These are phyloP conservation scores for Drosophila rufa DNA, from an alignment of 1,140 invertebrate species.

Conservation along the genomic window DNA sequence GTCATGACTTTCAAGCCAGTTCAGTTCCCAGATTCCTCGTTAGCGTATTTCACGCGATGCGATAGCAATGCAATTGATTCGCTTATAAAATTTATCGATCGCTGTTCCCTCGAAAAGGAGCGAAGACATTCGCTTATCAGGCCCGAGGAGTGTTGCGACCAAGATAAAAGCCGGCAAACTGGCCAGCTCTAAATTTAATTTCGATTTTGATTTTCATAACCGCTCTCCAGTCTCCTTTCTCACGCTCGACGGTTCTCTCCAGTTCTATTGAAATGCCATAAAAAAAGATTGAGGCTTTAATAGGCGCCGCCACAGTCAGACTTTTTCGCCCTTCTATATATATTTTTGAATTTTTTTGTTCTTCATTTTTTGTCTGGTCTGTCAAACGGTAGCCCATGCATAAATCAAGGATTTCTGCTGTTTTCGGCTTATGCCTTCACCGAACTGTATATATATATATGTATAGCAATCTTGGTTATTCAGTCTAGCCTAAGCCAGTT, in stretches of 20 bases:
- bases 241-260: slow-evolving; percentile 34
- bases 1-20: slow-evolving; percentile 32
- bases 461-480: slow-evolving; percentile 51
- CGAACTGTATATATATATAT: slow-evolving; percentile 36
- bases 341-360: slow-evolving; percentile 4
- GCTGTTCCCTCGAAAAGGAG: slow-evolving; percentile 51
- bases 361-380: slow-evolving; percentile 46
- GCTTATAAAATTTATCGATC: slow-evolving; percentile 84
- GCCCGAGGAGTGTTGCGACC: slow-evolving; percentile 47
- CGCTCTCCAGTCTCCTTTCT: slow-evolving; percentile 37
- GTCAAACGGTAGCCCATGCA: slow-evolving; percentile 80
- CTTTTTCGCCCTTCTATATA: slow-evolving; percentile 16
- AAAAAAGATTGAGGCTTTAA: slow-evolving; percentile 81
- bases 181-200: slow-evolving; percentile 48
- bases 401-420: slow-evolving; percentile 79
- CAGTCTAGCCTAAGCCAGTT: slow-evolving; percentile 69
- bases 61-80: slow-evolving; percentile 79
- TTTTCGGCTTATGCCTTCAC: slow-evolving; percentile 38
- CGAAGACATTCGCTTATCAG: slow-evolving; percentile 52
- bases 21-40: slow-evolving; percentile 45
- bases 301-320: slow-evolving; percentile 72
- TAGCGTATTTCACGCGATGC: slow-evolving; percentile 81
- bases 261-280: slow-evolving; percentile 82
- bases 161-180: slow-evolving; percentile 54
- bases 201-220: slow-evolving; percentile 77